These are phyloP conservation scores for Rapana venosa DNA, from an alignment of 2,888 invertebrate genomes.

Conservation along the genomic window DNA sequence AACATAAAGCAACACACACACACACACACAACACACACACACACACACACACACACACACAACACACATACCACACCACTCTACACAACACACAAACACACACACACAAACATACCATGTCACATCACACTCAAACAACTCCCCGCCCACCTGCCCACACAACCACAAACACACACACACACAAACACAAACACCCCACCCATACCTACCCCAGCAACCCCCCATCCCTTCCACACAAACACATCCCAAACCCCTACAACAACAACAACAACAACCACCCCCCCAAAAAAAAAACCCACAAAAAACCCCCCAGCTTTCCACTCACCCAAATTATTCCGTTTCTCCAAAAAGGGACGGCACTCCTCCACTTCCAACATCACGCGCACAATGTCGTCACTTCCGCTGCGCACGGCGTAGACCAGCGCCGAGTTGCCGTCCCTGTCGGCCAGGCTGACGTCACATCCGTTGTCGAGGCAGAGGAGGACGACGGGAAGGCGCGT, in stretches of 20 bases:
- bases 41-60: constrained; percentile 12
- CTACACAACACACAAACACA: no score
- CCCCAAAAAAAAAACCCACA: no score
- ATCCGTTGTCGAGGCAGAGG: constrained; percentile 56
- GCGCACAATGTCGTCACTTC: constrained; percentile 57
- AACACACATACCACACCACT: no score
- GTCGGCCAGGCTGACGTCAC: constrained; percentile 54
- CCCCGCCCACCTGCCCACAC: not conserved
- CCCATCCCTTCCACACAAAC: not conserved
- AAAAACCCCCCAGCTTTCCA: no score
- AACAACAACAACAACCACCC: not conserved
- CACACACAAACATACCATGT: no score
- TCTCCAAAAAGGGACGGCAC: constrained; percentile 50
- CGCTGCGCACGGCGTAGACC: constrained; percentile 61
- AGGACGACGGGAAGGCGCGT: constrained; percentile 56
- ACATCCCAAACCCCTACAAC: not conserved
- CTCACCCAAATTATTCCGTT: constrained; percentile 59
- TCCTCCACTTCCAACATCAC: constrained; percentile 55
- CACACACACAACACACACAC: not conserved
- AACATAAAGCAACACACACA: no score
- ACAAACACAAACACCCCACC: not conserved
- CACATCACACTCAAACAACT: not conserved
- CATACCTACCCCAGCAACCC: not conserved
- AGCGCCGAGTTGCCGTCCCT: constrained; percentile 66
- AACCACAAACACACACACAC: not conserved